phyloP scores from a whole-genome alignment of 1,140 invertebrate species.

The Drosophila santomea region DNA sequence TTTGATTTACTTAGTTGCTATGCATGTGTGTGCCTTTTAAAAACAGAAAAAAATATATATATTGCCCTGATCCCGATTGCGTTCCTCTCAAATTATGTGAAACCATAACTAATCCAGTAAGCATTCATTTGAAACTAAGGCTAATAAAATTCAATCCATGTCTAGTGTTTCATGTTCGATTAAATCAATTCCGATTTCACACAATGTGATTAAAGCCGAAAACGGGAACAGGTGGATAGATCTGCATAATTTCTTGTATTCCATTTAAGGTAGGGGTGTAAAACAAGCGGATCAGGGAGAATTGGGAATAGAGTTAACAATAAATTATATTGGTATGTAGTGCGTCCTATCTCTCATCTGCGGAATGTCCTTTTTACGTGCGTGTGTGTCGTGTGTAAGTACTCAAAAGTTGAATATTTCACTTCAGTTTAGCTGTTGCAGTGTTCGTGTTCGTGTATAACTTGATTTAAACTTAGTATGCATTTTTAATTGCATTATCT shows the following conservation, averaged over 20 bases:
- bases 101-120: background rate
- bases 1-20: conserved; percentile 71
- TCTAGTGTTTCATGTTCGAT: background rate
- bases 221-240: conserved; percentile 9
- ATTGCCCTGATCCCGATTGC: background rate
- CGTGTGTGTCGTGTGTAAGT: conserved; percentile 43
- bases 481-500: conserved; percentile 38
- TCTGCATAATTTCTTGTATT: conserved; percentile 12
- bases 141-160: background rate
- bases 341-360: conserved; percentile 26
- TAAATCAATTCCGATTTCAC: background rate
- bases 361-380: conserved; percentile 61
- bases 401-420: conserved; percentile 53
- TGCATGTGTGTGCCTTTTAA: conserved; percentile 46
- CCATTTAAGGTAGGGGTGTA: background rate
- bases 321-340: conserved; percentile 55
- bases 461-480: conserved; percentile 30
- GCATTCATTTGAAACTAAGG: background rate
- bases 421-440: conserved; percentile 31
- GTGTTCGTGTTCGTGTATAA: conserved; percentile 31
- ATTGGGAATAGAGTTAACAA: conserved; percentile 29
- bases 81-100: background rate
- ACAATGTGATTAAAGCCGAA: background rate
- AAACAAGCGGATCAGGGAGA: conserved; percentile 2
- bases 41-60: conserved; percentile 37